A percentile compares a stretch with the other conserved stretches of the same genome.
Conservation (phyloP, 2,888 invertebrate species). For the Chorisops tibialis region DNA sequence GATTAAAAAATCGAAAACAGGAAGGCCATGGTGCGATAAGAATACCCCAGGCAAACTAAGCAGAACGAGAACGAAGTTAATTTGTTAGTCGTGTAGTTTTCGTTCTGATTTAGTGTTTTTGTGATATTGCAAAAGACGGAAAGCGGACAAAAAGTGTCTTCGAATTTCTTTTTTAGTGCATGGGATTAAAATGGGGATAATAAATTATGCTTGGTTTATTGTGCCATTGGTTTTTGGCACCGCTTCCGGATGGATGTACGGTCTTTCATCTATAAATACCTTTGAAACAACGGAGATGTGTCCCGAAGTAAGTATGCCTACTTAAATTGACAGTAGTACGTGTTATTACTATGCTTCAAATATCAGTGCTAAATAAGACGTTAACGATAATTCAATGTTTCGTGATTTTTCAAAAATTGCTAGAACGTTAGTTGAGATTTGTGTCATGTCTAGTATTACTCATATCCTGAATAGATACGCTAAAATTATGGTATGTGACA, state of each 20-base stretch:
- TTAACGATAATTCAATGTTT: no score
- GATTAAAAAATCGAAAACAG: no score
- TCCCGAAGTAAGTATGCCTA: conserved; percentile 34
- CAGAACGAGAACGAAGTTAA: background rate
- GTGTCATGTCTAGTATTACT: no score
- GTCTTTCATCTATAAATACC: conserved; percentile 34
- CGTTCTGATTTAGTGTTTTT: background rate
- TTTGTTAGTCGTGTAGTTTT: background rate
- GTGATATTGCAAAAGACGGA: background rate
- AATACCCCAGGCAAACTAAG: background rate
- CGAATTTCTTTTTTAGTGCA: background rate
- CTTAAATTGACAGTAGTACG: background rate
- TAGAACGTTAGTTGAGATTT: no score
- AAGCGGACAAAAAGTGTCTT: background rate
- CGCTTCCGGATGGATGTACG: conserved; percentile 33
- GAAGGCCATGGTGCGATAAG: conserved; percentile 1
- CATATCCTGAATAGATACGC: no score
- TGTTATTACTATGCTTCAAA: background rate
- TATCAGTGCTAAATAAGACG: background rate
- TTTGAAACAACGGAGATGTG: conserved; percentile 35
- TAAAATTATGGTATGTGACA: no score
- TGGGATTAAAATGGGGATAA: conserved; percentile 1
- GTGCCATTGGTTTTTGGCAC: background rate
- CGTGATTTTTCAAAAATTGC: no score
- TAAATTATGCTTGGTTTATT: conserved; percentile 1